These are phyloP conservation scores for Himalopsyche kuldschensis DNA, from an alignment of 2,888 invertebrate genomes.

Conservation along the genomic window DNA sequence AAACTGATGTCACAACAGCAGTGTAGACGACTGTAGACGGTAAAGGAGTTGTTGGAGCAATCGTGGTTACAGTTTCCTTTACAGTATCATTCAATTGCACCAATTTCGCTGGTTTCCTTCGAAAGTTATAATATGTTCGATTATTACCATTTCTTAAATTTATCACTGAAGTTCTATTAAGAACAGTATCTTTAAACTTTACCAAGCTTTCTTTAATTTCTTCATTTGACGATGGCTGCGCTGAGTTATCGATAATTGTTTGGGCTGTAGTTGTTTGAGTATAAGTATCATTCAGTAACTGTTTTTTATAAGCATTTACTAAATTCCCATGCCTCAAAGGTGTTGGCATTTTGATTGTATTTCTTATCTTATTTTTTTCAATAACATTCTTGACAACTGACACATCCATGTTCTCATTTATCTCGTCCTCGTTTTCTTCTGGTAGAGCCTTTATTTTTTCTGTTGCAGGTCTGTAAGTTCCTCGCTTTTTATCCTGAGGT, in stretches of 20 bases:
- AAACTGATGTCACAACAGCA: constrained; percentile 58
- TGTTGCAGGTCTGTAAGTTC: constrained; percentile 54
- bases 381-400: constrained; percentile 61
- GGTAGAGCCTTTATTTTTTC: constrained; percentile 57
- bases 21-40: constrained; percentile 57
- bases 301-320: constrained; percentile 56
- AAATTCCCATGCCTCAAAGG: constrained; percentile 54
- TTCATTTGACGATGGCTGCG: constrained; percentile 35
- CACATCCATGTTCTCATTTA: constrained; percentile 63
- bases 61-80: constrained; percentile 41
- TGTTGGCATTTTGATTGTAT: constrained; percentile 57
- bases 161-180: not conserved
- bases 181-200: not conserved
- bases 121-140: constrained; percentile 27
- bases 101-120: constrained; percentile 31
- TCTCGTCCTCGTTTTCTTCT: constrained; percentile 58
- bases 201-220: not conserved
- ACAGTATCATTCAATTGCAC: constrained; percentile 7
- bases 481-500: constrained; percentile 53
- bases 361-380: constrained; percentile 58
- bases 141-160: constrained; percentile 9
- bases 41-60: constrained; percentile 53
- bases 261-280: not conserved
- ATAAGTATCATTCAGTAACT: constrained; percentile 4
- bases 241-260: not conserved